Evolutionary conservation across 2,888 invertebrate genomes (phyloP).

Genomic region (Panorpa germanica): DNA sequence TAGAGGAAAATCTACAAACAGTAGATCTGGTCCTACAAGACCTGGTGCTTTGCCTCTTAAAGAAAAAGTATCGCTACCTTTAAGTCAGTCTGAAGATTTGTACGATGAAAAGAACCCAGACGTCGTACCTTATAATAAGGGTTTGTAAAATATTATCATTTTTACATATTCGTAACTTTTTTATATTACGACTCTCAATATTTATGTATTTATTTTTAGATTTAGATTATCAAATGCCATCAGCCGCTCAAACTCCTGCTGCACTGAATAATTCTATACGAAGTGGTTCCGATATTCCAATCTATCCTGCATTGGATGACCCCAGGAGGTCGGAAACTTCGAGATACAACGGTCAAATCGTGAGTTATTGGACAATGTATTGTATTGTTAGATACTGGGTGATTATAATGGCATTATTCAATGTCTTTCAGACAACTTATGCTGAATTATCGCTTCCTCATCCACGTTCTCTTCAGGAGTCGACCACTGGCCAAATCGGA

Average conservation of each 20-base stretch:
- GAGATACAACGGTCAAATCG: too few relatives aligned
- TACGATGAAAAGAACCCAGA: slow-evolving; percentile 82
- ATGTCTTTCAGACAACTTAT: slow-evolving; percentile 15
- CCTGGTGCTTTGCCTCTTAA: slow-evolving; percentile 39
- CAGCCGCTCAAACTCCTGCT: slow-evolving; percentile 46
- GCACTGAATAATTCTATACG: slow-evolving; percentile 26
- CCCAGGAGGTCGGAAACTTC: too few relatives aligned
- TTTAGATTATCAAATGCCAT: slow-evolving; percentile 54
- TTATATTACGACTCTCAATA: too few relatives aligned
- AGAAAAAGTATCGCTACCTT: slow-evolving; percentile 47
- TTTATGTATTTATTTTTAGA: slow-evolving; percentile 28
- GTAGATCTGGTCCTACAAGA: slow-evolving; percentile 36
- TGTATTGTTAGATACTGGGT: too few relatives aligned
- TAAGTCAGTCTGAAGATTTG: slow-evolving; percentile 45
- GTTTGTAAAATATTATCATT: too few relatives aligned
- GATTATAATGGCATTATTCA: too few relatives aligned
- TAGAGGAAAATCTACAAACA: too few relatives aligned
- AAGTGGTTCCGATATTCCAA: slow-evolving; percentile 23
- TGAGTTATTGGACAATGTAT: too few relatives aligned
- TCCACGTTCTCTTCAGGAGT: too few relatives aligned
- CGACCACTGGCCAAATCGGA: too few relatives aligned
- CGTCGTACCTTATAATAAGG: slow-evolving; percentile 74
- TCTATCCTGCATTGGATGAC: too few relatives aligned
- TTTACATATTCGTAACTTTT: too few relatives aligned
- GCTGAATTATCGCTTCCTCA: slow-evolving; percentile 20